phyloP scores from a whole-genome alignment of 2,888 invertebrate genomes.

The Hemicrepidius hirtus region DNA sequence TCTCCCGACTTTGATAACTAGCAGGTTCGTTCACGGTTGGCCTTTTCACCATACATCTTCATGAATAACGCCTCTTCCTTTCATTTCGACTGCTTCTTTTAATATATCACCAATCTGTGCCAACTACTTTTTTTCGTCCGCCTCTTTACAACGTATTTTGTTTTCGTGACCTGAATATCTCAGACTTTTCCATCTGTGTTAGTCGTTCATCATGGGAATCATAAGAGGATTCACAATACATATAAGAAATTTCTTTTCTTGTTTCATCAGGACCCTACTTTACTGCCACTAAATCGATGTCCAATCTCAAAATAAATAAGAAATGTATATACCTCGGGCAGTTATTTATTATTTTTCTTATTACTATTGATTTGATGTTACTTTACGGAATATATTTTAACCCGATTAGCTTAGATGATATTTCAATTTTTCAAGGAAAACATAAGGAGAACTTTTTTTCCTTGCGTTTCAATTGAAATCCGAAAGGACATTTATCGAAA shows the following conservation, averaged over 20 bases:
- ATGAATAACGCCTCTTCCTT: slow-evolving; percentile 46
- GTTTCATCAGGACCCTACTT: slow-evolving; percentile 20
- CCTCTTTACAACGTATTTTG: slow-evolving; percentile 42
- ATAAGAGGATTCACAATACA: slow-evolving; percentile 28
- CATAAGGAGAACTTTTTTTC: neutral
- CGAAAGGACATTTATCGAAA: slow-evolving; percentile 9
- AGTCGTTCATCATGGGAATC: slow-evolving; percentile 44
- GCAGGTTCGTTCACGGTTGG: slow-evolving; percentile 41
- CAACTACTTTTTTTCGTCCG: slow-evolving; percentile 42
- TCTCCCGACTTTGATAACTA: slow-evolving; percentile 47
- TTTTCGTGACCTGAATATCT: slow-evolving; percentile 44
- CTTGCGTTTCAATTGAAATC: slow-evolving; percentile 4
- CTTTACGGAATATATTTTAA: too few relatives aligned
- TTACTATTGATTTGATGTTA: too few relatives aligned
- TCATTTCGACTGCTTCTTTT: slow-evolving; percentile 50
- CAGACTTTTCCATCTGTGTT: slow-evolving; percentile 37
- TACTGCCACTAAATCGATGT: slow-evolving; percentile 25
- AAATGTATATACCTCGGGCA: too few relatives aligned
- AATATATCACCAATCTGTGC: slow-evolving; percentile 53
- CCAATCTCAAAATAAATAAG: slow-evolving; percentile 37
- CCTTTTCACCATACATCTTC: slow-evolving; percentile 46
- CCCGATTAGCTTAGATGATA: too few relatives aligned
- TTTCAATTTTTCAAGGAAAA: too few relatives aligned
- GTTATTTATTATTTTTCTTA: too few relatives aligned
- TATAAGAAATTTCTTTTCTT: slow-evolving; percentile 20